Conservation (phyloP, 2,113 vertebrate species). For the Rhegmatorhina hoffmannsi region DNA sequence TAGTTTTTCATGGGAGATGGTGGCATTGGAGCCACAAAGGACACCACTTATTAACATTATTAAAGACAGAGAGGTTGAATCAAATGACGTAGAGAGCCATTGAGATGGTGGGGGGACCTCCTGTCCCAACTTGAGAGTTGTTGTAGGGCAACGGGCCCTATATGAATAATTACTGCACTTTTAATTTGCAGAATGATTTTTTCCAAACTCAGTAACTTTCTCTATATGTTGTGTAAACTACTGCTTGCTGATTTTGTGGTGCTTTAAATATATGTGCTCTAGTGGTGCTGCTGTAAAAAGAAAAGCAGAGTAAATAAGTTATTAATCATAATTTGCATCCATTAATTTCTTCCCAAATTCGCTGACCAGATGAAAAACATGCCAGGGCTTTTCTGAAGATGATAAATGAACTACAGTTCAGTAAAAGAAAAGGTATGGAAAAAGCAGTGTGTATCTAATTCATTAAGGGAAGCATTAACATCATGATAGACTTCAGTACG, state of each 20-base stretch:
- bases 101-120: not conserved
- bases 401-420: not conserved
- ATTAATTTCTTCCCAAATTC: conserved; percentile 4
- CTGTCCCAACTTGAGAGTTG: not conserved
- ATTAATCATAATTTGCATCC: conserved; percentile 31
- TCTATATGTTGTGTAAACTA: not conserved
- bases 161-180: not conserved
- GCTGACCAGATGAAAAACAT: not conserved
- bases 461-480: not conserved
- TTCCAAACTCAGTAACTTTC: not conserved
- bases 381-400: not conserved
- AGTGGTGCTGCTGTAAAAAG: not conserved
- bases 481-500: not conserved
- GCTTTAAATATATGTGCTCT: not conserved
- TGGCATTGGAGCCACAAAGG: not conserved
- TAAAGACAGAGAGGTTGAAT: not conserved
- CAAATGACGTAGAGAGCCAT: not conserved
- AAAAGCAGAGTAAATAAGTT: conserved; percentile 12
- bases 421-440: not conserved
- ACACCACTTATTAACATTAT: not conserved
- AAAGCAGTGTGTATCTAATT: not conserved
- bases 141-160: not conserved
- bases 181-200: not conserved
- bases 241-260: not conserved
- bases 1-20: not conserved